Conservation (phyloP, 2,113 vertebrate genomes). For the Microtus oregoni region DNA sequence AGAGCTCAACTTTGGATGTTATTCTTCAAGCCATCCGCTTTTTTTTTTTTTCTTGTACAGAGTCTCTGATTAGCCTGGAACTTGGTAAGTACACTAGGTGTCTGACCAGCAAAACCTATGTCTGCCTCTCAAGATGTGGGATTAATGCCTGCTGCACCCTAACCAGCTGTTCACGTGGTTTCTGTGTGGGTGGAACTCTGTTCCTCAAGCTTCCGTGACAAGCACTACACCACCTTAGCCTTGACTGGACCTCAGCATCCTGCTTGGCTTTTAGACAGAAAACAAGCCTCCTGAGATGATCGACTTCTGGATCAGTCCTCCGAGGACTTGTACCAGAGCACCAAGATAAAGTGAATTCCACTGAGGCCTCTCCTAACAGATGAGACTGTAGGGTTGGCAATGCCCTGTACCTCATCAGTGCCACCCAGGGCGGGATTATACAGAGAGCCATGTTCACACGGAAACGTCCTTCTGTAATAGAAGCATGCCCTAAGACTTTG, state of each 20-base stretch:
- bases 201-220: neutral
- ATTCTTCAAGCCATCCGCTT: neutral
- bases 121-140: neutral
- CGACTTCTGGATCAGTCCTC: neutral
- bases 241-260: neutral
- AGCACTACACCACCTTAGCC: neutral
- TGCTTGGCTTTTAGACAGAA: neutral
- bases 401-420: neutral
- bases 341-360: neutral
- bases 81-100: neutral
- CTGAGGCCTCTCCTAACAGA: neutral
- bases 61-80: neutral
- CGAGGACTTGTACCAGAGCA: neutral
- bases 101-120: neutral
- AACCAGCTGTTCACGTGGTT: neutral
- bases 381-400: neutral
- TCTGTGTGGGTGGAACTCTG: no score
- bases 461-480: neutral
- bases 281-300: neutral
- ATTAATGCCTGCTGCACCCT: neutral
- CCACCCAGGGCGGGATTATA: neutral
- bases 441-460: neutral
- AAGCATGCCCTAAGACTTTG: neutral
- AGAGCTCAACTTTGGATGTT: neutral
- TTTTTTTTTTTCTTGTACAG: neutral